Percentiles rank a stretch among this genome's conserved stretches.
Evolutionary conservation across 2,888 invertebrate species (phyloP).

Genomic region (Sepioteuthis lessoniana): DNA sequence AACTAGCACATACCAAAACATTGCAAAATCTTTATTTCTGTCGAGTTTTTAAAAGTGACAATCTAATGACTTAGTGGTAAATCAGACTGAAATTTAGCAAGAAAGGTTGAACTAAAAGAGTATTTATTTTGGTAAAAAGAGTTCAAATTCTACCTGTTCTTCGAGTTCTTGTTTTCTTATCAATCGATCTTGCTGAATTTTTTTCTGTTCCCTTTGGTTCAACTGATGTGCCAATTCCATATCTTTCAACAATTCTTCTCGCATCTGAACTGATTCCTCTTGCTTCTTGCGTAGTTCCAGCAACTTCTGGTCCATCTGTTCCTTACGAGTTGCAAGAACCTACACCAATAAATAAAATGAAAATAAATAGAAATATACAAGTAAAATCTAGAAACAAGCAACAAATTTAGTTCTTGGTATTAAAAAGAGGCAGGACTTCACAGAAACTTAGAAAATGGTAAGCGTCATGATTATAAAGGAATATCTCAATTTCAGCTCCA

Average conservation of each 20-base stretch:
- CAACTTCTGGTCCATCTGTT: slow-evolving; percentile 70
- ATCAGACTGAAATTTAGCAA: no score
- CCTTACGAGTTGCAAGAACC: slow-evolving; percentile 71
- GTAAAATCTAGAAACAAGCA: neutral
- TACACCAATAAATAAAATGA: slow-evolving; percentile 51
- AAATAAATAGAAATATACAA: neutral
- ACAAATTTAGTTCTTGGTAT: neutral
- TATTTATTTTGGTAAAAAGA: neutral
- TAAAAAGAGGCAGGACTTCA: no score
- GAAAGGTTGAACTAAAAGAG: neutral
- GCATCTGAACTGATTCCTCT: slow-evolving; percentile 70
- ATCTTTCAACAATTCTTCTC: slow-evolving; percentile 72
- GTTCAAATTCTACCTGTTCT: slow-evolving; percentile 64
- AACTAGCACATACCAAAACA: no score
- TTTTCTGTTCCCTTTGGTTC: slow-evolving; percentile 68
- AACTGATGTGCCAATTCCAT: slow-evolving; percentile 73
- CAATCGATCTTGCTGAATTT: slow-evolving; percentile 62
- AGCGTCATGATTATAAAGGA: no score
- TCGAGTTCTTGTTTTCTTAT: slow-evolving; percentile 65
- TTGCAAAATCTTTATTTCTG: no score
- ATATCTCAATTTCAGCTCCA: no score
- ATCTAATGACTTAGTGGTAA: no score
- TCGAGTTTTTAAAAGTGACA: no score
- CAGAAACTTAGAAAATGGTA: no score
- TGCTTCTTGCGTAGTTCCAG: slow-evolving; percentile 67